Conservation (phyloP, 2,888 invertebrate species). For the Hecatera dysodea region DNA sequence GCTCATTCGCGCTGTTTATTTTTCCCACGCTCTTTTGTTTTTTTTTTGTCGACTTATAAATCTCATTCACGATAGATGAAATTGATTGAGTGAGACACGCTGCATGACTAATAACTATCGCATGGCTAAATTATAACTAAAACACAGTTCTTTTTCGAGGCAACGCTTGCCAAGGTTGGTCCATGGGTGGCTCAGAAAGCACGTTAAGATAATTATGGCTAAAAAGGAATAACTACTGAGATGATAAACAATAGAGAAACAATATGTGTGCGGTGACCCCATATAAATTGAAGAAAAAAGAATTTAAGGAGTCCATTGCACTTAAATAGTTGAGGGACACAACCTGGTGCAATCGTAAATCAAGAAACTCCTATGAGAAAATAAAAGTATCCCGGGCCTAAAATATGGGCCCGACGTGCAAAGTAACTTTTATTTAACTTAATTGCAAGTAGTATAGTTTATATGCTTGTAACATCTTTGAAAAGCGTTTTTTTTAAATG, state of each 20-base stretch:
- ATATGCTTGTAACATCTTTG: neutral
- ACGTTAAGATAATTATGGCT: too few species aligned
- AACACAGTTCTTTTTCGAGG: too few species aligned
- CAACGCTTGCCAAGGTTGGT: too few species aligned
- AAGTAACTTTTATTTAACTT: conserved; percentile 31
- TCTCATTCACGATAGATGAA: neutral
- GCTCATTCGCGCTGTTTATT: conserved; percentile 12
- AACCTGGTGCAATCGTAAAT: conserved; percentile 34
- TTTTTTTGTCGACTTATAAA: conserved; percentile 9
- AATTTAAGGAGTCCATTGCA: neutral
- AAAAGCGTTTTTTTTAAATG: neutral
- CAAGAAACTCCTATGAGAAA: conserved; percentile 21
- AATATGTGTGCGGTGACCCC: too few species aligned
- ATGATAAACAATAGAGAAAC: too few species aligned
- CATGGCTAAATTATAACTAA: too few species aligned
- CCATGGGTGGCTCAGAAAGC: too few species aligned
- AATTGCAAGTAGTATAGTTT: conserved; percentile 3
- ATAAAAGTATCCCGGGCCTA: conserved; percentile 20
- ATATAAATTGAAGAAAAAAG: neutral
- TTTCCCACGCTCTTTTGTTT: conserved; percentile 8
- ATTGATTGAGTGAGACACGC: neutral
- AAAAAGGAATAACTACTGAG: too few species aligned
- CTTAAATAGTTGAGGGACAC: neutral
- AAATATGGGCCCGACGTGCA: conserved; percentile 37
- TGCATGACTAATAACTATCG: too few species aligned